These are phyloP conservation scores for Octopus sinensis DNA, from an alignment of 1,140 invertebrate genomes.

Conservation along the genomic window DNA sequence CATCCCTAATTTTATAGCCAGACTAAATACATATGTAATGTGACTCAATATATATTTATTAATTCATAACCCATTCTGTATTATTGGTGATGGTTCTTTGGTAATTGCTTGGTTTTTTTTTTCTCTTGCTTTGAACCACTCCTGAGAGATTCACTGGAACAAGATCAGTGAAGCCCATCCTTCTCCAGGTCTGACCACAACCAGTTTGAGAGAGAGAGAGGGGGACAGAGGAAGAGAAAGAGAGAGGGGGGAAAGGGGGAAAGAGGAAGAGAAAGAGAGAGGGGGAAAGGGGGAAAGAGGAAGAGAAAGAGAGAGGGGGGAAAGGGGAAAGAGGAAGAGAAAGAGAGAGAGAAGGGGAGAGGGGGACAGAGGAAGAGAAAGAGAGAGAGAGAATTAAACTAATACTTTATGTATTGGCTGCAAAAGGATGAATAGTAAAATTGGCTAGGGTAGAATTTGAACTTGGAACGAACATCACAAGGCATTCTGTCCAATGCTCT, in stretches of 20 bases:
- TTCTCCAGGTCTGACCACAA: neutral
- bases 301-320: neutral
- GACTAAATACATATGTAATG: no score
- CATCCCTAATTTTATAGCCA: no score
- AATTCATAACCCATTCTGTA: constrained; percentile 9
- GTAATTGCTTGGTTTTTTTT: neutral
- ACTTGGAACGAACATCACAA: no score
- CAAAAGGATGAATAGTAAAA: no score
- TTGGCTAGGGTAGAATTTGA: no score
- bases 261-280: neutral
- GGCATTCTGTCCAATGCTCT: no score
- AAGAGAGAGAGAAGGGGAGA: neutral
- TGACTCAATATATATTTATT: no score
- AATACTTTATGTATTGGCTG: no score
- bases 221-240: constrained; percentile 7
- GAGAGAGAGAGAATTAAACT: neutral
- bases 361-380: neutral
- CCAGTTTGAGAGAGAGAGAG: neutral
- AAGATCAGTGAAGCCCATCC: neutral
- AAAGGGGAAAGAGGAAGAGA: constrained; percentile 1
- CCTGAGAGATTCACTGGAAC: no score
- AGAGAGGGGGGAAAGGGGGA: neutral
- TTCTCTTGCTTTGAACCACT: neutral
- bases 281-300: neutral
- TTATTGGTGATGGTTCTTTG: neutral